Evolutionary conservation across 2,888 invertebrate species (phyloP).

Genomic region (Odontomyia ornata): DNA sequence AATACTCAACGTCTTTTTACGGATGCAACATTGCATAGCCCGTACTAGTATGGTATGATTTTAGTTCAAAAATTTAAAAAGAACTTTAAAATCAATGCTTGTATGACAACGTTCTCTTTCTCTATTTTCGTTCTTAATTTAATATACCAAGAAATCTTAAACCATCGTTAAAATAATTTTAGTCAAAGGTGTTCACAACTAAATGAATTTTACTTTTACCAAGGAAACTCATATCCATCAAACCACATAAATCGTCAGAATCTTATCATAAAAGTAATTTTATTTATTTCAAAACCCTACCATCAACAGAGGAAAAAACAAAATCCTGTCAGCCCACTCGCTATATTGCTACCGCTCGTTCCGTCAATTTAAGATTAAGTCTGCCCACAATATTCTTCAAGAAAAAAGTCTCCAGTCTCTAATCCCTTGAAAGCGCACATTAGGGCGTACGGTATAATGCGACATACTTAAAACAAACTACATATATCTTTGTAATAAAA

Average conservation of each 20-base stretch:
- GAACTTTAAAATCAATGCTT: too few relatives aligned
- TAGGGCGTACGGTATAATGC: neutral
- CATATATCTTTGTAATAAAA: neutral
- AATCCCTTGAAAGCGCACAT: neutral
- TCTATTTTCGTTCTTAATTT: too few relatives aligned
- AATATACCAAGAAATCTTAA: too few relatives aligned
- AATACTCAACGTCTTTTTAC: too few relatives aligned
- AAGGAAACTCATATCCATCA: too few relatives aligned
- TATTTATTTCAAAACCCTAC: neutral
- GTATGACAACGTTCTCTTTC: too few relatives aligned
- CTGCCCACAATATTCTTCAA: neutral
- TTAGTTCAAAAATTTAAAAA: too few relatives aligned
- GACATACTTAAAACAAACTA: neutral
- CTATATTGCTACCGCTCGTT: neutral
- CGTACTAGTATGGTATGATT: too few relatives aligned
- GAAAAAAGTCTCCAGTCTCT: neutral
- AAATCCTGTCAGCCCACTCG: neutral
- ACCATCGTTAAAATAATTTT: too few relatives aligned
- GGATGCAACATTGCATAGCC: too few relatives aligned
- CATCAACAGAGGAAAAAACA: neutral
- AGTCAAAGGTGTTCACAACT: too few relatives aligned
- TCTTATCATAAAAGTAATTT: slow-evolving; percentile 3
- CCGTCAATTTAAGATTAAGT: neutral
- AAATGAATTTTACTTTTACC: too few relatives aligned
- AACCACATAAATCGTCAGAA: neutral